phyloP scores from a whole-genome alignment of 2,113 vertebrate genomes.

The Gorilla gorilla region DNA sequence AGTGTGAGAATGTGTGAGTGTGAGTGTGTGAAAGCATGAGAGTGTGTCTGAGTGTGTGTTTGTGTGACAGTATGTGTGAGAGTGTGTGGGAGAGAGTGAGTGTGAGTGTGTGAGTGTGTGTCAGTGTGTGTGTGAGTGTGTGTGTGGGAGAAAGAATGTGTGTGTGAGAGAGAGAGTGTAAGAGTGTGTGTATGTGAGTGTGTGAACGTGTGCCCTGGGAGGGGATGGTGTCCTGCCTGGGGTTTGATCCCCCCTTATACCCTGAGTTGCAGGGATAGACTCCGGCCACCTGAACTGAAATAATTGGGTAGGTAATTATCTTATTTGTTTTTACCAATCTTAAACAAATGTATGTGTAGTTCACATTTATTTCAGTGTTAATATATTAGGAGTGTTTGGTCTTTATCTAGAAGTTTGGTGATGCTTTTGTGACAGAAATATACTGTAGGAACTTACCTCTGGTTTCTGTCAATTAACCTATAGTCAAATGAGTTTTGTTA shows the following conservation, averaged over 20 bases:
- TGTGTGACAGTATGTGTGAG: no score
- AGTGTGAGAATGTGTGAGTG: no score
- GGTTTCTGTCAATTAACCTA: not conserved
- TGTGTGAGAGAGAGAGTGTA: no score
- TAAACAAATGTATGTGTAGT: not conserved
- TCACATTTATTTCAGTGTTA: not conserved
- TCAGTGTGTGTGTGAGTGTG: no score
- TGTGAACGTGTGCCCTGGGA: not conserved
- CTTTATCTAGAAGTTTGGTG: not conserved
- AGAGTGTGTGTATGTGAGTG: no score
- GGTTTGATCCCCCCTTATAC: not conserved
- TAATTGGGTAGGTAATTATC: not conserved
- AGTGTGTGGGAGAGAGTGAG: no score
- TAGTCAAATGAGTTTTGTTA: not conserved
- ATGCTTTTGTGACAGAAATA: not conserved
- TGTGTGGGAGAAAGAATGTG: no score
- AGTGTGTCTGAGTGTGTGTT: no score
- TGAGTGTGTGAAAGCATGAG: no score
- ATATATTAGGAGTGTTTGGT: not conserved
- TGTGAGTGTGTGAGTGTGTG: rapidly evolving
- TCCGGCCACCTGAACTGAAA: not conserved
- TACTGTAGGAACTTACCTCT: not conserved
- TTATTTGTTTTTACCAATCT: not conserved
- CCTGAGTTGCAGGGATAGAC: not conserved
- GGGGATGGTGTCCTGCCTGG: not conserved